phyloP scores from a whole-genome alignment of 2,113 vertebrate species.

The Nycticorax nycticorax region DNA sequence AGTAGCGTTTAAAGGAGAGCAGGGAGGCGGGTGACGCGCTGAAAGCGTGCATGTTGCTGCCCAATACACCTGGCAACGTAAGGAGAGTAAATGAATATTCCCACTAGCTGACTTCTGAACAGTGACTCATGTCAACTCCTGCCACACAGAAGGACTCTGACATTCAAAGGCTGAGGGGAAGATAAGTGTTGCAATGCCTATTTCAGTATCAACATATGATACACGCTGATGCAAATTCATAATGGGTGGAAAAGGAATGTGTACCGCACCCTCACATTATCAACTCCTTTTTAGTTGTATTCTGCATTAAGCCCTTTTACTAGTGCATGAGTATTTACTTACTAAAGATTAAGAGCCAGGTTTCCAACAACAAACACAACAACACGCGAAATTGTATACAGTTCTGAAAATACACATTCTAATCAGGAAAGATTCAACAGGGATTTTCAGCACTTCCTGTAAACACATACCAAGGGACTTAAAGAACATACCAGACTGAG shows the following conservation, averaged over 20 bases:
- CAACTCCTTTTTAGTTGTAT: neutral
- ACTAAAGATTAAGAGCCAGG: neutral
- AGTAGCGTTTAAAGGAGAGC: neutral
- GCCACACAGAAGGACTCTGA: neutral
- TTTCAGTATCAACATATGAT: neutral
- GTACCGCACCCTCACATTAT: neutral
- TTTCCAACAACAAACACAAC: neutral
- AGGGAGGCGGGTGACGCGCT: neutral
- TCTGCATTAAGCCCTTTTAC: neutral
- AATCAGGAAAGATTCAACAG: neutral
- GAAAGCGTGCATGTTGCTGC: neutral
- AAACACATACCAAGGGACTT: neutral
- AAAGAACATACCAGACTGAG: neutral
- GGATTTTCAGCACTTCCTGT: neutral
- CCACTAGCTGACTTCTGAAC: neutral
- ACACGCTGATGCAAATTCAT: neutral
- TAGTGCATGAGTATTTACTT: neutral
- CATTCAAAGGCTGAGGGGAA: neutral
- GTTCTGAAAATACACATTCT: neutral
- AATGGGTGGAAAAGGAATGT: neutral
- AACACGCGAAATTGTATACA: too few relatives aligned
- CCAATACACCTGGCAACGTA: neutral
- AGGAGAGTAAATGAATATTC: neutral
- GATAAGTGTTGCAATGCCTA: neutral
- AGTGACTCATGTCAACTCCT: neutral